Evolutionary conservation across 2,888 invertebrate species (phyloP).

Genomic region (Willowsia nigromaculata): DNA sequence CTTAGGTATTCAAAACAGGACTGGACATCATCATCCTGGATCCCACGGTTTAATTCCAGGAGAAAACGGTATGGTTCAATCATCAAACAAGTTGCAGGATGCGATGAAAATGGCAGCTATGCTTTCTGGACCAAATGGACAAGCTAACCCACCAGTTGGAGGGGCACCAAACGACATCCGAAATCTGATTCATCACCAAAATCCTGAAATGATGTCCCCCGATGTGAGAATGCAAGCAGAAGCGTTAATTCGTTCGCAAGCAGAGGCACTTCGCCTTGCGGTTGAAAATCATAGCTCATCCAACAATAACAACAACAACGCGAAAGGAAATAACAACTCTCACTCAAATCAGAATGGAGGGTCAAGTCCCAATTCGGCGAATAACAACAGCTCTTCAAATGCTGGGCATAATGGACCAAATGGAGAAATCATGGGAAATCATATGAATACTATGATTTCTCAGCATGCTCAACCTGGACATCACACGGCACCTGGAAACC

Average conservation of each 20-base stretch:
- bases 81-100: slow-evolving; percentile 76
- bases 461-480: slow-evolving; percentile 70
- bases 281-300: slow-evolving; percentile 81
- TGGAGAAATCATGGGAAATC: slow-evolving; percentile 75
- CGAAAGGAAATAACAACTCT: slow-evolving; percentile 68
- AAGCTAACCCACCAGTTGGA: slow-evolving; percentile 46
- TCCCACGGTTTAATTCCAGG: slow-evolving; percentile 59
- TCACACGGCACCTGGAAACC: slow-evolving; percentile 72
- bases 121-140: slow-evolving; percentile 72
- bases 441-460: slow-evolving; percentile 74
- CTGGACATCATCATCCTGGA: slow-evolving; percentile 65
- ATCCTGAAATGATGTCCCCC: slow-evolving; percentile 84
- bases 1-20: too few relatives aligned
- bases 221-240: slow-evolving; percentile 81
- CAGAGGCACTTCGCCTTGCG: slow-evolving; percentile 90
- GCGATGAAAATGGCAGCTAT: slow-evolving; percentile 78
- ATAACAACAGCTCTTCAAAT: slow-evolving; percentile 69
- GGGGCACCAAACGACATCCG: slow-evolving; percentile 74
- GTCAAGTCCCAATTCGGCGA: slow-evolving; percentile 64
- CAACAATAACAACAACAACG: slow-evolving; percentile 78
- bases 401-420: slow-evolving; percentile 74
- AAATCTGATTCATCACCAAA: slow-evolving; percentile 77
- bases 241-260: slow-evolving; percentile 88
- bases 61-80: slow-evolving; percentile 77
- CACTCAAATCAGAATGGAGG: slow-evolving; percentile 72